These are phyloP conservation scores for Megaceryle maxima DNA, from an alignment of 2,113 vertebrate genomes.

Conservation along the genomic window DNA sequence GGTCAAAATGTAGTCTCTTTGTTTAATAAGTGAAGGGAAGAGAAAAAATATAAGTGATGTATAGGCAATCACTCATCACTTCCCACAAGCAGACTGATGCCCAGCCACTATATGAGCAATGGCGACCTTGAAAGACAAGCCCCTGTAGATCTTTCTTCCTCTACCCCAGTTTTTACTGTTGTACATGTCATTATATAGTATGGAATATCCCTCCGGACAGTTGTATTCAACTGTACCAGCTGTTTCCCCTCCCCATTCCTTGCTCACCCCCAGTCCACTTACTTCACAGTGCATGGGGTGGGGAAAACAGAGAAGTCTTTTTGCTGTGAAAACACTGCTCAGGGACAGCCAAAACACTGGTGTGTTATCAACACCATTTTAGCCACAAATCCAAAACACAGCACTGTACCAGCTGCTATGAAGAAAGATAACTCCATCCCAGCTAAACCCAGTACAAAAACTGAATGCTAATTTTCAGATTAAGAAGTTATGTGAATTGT, in stretches of 20 bases:
- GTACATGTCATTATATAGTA: neutral
- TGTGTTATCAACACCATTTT: neutral
- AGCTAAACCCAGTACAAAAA: neutral
- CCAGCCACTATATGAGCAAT: neutral
- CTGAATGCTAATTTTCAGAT: neutral
- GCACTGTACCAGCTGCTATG: neutral
- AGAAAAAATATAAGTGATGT: neutral
- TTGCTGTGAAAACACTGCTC: neutral
- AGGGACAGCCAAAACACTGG: neutral
- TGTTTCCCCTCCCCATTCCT: neutral
- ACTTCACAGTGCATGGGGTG: fast-evolving
- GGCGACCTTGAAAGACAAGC: neutral
- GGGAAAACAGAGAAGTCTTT: neutral
- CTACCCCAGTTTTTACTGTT: neutral
- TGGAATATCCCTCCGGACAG: neutral
- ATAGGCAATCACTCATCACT: neutral
- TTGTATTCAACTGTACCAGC: neutral
- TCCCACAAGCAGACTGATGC: neutral
- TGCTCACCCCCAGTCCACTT: neutral
- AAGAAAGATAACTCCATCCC: neutral
- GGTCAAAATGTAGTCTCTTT: neutral
- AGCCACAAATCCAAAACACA: neutral
- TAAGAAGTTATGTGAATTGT: neutral
- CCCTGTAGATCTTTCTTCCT: neutral
- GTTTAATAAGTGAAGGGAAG: neutral